Percentiles rank a stretch among this genome's conserved stretches.
Conservation (phyloP, 1,140 invertebrate genomes). For the Orchestia grillus region DNA sequence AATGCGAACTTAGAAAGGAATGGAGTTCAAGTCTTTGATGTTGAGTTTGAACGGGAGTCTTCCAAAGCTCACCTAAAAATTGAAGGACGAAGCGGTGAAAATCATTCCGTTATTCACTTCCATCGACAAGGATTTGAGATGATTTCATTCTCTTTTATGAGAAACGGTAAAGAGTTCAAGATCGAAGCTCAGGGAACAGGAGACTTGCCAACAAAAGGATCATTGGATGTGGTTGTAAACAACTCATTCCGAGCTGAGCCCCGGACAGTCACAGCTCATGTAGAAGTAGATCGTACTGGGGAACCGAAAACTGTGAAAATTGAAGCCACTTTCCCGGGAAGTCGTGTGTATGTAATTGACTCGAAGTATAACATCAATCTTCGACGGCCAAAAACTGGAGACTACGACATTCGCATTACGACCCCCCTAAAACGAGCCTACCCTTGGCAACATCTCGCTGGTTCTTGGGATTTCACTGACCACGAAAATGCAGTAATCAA, state of each 20-base stretch:
- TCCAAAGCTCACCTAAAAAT: slow-evolving; percentile 52
- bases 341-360: slow-evolving; percentile 58
- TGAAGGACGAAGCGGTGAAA: slow-evolving; percentile 21
- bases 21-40: slow-evolving; percentile 58
- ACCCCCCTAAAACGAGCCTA: slow-evolving; percentile 42
- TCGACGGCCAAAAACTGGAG: slow-evolving; percentile 9
- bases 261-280: slow-evolving; percentile 31
- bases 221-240: slow-evolving; percentile 54
- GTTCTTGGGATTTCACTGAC: slow-evolving; percentile 60
- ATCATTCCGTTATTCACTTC: slow-evolving; percentile 60
- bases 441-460: slow-evolving; percentile 63
- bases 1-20: slow-evolving; percentile 46
- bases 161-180: slow-evolving; percentile 58
- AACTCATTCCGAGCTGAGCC: slow-evolving; percentile 59
- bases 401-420: slow-evolving; percentile 59
- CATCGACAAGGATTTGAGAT: slow-evolving; percentile 57
- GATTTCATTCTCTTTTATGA: slow-evolving; percentile 58
- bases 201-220: slow-evolving; percentile 53
- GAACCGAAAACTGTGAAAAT: slow-evolving; percentile 60
- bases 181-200: slow-evolving; percentile 53
- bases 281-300: slow-evolving; percentile 57
- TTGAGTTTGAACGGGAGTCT: slow-evolving; percentile 56
- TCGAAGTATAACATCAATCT: slow-evolving; percentile 57
- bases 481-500: slow-evolving; percentile 52
- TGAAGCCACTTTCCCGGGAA: slow-evolving; percentile 49